Evolutionary conservation across 92 coral and sea anemone genomes (phyloP).

Genomic region (Siderastrea siderea): DNA sequence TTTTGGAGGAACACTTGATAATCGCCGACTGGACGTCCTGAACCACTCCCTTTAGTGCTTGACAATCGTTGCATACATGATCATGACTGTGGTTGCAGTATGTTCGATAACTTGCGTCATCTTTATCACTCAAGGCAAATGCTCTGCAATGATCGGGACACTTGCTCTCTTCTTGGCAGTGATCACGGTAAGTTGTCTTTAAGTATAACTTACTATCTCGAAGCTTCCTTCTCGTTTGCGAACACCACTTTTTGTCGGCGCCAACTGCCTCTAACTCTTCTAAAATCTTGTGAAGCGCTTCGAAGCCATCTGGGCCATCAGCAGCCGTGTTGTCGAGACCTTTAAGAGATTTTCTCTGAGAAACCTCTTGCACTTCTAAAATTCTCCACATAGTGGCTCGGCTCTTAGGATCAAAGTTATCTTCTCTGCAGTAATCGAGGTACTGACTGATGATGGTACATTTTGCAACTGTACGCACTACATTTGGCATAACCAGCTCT

Average conservation of each 20-base stretch:
- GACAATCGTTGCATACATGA: not conserved
- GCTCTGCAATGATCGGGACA: no score
- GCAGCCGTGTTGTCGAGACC: conserved; percentile 8
- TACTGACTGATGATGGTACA: conserved; percentile 49
- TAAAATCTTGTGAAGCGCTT: conserved; percentile 36
- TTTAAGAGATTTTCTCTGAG: conserved; percentile 15
- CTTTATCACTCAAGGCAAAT: conserved; percentile 45
- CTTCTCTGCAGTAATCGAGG: conserved; percentile 42
- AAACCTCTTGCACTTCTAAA: conserved; percentile 43
- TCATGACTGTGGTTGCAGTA: not conserved
- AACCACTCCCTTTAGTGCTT: not conserved
- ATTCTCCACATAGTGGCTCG: conserved; percentile 57
- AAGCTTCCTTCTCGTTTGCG: no score
- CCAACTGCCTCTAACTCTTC: conserved; percentile 40
- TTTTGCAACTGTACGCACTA: conserved; percentile 48
- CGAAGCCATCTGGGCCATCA: conserved; percentile 54
- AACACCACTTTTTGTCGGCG: no score
- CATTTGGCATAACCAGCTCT: conserved; percentile 49
- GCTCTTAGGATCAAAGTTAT: conserved; percentile 43
- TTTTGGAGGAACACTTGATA: not conserved
- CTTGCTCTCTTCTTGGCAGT: no score
- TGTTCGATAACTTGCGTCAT: not conserved
- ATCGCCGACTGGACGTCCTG: conserved; percentile 1
- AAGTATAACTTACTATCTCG: conserved; percentile 24
- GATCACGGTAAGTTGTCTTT: conserved; percentile 39